Conservation (phyloP, 2,113 vertebrate species). For the Tetrax tetrax region DNA sequence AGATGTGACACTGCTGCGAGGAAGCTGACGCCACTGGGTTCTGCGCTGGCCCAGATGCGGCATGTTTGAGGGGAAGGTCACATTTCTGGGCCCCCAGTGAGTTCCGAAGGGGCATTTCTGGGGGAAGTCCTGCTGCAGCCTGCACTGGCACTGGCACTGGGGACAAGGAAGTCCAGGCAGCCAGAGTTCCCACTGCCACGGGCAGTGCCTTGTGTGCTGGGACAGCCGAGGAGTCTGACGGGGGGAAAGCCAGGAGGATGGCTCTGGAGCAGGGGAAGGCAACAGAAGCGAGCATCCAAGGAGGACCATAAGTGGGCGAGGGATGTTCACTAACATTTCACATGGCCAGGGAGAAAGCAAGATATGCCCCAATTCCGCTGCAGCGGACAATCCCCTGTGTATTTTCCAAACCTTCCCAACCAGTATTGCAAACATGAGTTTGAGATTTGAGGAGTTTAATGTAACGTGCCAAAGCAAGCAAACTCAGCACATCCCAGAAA, state of each 20-base stretch:
- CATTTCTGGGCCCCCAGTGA: fast-evolving
- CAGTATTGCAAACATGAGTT: background rate
- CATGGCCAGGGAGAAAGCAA: background rate
- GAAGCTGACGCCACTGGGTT: background rate
- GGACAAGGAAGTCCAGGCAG: fast-evolving
- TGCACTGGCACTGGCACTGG: background rate
- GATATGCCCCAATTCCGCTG: background rate
- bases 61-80: background rate
- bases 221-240: background rate
- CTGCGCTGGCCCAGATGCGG: fast-evolving
- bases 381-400: background rate
- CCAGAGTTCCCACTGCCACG: background rate
- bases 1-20: fast-evolving
- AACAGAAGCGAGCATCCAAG: background rate
- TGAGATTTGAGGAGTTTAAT: background rate
- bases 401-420: background rate
- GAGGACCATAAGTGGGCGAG: background rate
- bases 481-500: background rate
- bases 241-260: background rate
- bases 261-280: background rate
- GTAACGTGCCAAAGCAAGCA: background rate
- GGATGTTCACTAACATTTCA: background rate
- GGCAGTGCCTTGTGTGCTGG: fast-evolving
- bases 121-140: background rate
- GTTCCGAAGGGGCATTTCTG: background rate